Evolutionary conservation across 1,140 invertebrate genomes (phyloP), one percentile per base, ranked within the genome.

Genomic region (Hypothenemus hampei): DNA sequence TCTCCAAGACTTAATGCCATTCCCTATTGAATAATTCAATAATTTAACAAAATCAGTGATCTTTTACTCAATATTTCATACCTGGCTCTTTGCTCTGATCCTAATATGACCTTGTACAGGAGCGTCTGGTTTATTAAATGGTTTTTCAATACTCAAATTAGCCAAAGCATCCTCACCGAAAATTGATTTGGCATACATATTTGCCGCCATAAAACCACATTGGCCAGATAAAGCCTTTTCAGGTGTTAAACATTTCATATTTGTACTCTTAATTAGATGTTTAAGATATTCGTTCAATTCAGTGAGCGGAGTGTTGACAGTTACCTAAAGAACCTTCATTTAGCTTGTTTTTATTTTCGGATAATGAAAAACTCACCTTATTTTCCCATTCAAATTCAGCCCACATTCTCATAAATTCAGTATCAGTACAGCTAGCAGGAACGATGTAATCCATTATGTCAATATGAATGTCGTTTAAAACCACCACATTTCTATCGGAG

Each of bases 331-430:
- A 13, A 5, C 8, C 18, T 37, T 13, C 8, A 15, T 37, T 37
- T 3, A 37, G 16, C 8, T 0, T 11, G 18, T 37, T 8, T 29
- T 29, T 29, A 29, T 6, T 29, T 7, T 7, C 26, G n/a, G 36
- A 16, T 16, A 37, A 16, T 8, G 39, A 6, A 6, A 43, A 23
- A 35, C 23, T 52, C 31, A 62, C 93, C 81, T 99, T 99, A 76
- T 99, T 99, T 77, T 99, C 97, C 97, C 97, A 99, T 75, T 99
- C 97, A 77, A 99, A 99, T 77, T 98, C 95, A 1, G 93, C 90
- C 97, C 97, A 99, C 97, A 99, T 99, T 73, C 91, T 85, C 11
- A 97, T 74, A 77, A 99, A 99, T 75, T 99, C 95, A 0, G 84
- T 82, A 72, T 99, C 96, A 21, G 85, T 94, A 72, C 95, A 98